Evolutionary conservation across 1,140 invertebrate genomes (phyloP), one percentile per base, ranked within the genome.

Genomic region (Drosophila nasuta): DNA sequence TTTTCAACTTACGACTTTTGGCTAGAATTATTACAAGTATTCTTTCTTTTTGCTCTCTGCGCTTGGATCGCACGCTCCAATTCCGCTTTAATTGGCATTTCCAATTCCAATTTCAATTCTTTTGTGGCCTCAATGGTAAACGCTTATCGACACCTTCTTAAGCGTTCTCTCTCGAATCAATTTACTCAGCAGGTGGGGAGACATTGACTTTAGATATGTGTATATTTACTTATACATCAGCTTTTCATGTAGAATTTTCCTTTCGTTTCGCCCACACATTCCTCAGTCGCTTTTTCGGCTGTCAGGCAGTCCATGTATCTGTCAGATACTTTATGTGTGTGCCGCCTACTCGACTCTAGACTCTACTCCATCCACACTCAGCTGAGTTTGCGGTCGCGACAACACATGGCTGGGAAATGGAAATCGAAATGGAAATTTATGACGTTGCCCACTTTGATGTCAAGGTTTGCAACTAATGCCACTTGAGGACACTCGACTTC

Each of bases 61-160:
- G 7, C n/a, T 20, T 57, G 35, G 77, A 88, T 87, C 83, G 77
- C 83, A 88, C 83, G 83, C 85, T 88, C 83, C 77, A 89, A 78
- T 43, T 43, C 41, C 30, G 7, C 30, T 33, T 33, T 33, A 33
- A 33, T 25, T 33, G 30, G 5, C 30, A 33, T 33, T 33, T 33
- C 30, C 38, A 41, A 41, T 41, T 41, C 11, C 41, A 43, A 43
- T 43, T 13, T 43, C 41, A 43, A 35, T 81, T 89, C 51, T 51
- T 30, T 51, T 57, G 7, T 38, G 28, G 17, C 49, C 35, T 33
- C 41, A 38, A 28, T 62, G 56, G 13, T 11, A 33, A 28, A 11
- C 7, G 68, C 68, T 65, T 72, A 72, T 66, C 69, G 63, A n/a
- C 63, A 58, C 41, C 70, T 73, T 25, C 20, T 59, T 20, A 41